Conservation (phyloP, 35 echinoderm and acorn worm species). For the Stichopus chloronotus region DNA sequence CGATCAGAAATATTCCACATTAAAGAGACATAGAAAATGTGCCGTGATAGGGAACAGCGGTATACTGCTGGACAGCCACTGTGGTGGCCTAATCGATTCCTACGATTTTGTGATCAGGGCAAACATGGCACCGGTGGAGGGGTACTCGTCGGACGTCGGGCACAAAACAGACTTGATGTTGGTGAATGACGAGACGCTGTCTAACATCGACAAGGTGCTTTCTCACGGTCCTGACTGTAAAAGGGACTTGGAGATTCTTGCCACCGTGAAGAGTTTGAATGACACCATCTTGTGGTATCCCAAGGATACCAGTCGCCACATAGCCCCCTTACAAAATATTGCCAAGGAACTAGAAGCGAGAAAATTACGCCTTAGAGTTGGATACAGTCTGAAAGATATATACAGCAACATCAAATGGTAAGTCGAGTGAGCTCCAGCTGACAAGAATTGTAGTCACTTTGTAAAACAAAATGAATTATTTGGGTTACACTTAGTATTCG, state of each 20-base stretch:
- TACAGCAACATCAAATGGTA: slow-evolving; percentile 37
- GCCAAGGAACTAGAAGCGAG: background rate
- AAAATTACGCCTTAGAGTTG: background rate
- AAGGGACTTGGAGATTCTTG: background rate
- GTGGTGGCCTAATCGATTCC: slow-evolving; percentile 65
- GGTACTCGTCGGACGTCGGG: slow-evolving; percentile 58
- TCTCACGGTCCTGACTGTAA: background rate
- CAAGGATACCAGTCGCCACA: background rate
- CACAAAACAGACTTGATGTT: slow-evolving; percentile 45
- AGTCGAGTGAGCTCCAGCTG: background rate
- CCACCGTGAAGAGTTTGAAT: background rate
- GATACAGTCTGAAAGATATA: slow-evolving; percentile 11
- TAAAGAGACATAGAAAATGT: slow-evolving; percentile 33
- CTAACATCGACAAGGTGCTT: background rate
- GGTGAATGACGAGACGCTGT: slow-evolving; percentile 41
- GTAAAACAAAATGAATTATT: no score
- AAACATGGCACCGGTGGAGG: slow-evolving; percentile 61
- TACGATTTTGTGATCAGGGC: slow-evolving; percentile 68
- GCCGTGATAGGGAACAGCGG: slow-evolving; percentile 75
- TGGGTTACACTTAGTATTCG: no score
- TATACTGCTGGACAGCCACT: slow-evolving; percentile 62
- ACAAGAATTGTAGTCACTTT: no score
- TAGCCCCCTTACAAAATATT: background rate
- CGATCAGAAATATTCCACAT: background rate
- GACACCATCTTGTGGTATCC: slow-evolving; percentile 33